These are phyloP conservation scores for Grammomys surdaster DNA, from an alignment of 2,113 vertebrate species.

Conservation along the genomic window DNA sequence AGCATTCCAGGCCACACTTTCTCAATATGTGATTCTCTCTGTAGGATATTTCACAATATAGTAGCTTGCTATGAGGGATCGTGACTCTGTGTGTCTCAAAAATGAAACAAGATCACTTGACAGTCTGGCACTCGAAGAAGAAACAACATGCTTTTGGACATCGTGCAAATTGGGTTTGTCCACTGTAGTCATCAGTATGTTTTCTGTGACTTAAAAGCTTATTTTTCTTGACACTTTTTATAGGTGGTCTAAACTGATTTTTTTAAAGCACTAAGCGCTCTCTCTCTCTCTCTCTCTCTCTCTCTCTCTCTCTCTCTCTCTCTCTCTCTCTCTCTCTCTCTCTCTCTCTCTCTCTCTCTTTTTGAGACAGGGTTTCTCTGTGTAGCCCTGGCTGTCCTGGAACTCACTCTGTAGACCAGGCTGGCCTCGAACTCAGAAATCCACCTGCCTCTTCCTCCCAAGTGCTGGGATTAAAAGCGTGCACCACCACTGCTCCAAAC, in stretches of 20 bases:
- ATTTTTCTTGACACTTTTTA: conserved; percentile 33
- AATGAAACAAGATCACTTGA: neutral
- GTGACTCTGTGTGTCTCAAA: neutral
- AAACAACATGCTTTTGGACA: neutral
- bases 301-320: too few species aligned
- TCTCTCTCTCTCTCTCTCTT: too few species aligned
- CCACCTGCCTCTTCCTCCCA: too few species aligned
- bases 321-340: too few species aligned
- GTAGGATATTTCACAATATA: neutral
- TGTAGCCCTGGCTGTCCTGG: too few species aligned
- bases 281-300: too few species aligned
- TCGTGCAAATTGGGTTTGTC: conserved; percentile 5
- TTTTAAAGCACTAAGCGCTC: too few species aligned
- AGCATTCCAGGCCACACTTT: neutral
- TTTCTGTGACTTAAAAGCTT: conserved; percentile 25
- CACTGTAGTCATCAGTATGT: neutral
- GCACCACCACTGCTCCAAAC: neutral
- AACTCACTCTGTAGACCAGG: too few species aligned
- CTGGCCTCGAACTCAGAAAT: too few species aligned
- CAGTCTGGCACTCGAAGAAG: neutral
- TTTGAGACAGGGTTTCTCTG: too few species aligned
- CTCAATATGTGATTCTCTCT: neutral
- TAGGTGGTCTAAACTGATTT: neutral
- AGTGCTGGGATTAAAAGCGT: too few species aligned
- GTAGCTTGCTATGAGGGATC: neutral